Evolutionary conservation across 2,888 invertebrate genomes (phyloP).

Genomic region (Polydrusus tereticollis): DNA sequence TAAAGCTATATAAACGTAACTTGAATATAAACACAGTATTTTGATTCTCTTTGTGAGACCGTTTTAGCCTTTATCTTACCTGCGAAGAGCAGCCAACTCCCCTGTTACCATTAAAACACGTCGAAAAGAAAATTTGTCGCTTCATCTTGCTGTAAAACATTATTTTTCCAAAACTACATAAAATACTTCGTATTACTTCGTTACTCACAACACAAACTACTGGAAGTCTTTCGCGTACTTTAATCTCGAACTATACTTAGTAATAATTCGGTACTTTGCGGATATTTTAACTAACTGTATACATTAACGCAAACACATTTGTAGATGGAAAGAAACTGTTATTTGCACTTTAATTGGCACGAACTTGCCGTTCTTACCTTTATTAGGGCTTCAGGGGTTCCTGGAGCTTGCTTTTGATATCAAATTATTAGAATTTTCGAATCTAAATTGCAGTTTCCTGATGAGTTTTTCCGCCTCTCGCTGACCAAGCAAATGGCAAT

Average conservation of each 20-base stretch:
- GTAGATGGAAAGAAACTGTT: constrained; percentile 64
- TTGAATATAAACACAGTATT: constrained; percentile 9
- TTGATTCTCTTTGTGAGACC: constrained; percentile 59
- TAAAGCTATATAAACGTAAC: constrained; percentile 5
- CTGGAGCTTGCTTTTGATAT: constrained; percentile 35
- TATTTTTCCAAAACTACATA: constrained; percentile 57
- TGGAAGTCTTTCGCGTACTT: constrained; percentile 65
- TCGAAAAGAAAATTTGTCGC: constrained; percentile 62
- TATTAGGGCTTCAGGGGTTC: constrained; percentile 45
- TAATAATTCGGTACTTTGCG: constrained; percentile 57
- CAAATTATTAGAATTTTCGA: constrained; percentile 27
- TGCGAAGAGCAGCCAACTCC: constrained; percentile 64
- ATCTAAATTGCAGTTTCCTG: constrained; percentile 31
- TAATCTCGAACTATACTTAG: constrained; percentile 58
- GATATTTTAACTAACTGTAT: constrained; percentile 58
- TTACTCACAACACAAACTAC: constrained; percentile 67
- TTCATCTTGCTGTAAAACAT: constrained; percentile 61
- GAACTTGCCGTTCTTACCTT: constrained; percentile 65
- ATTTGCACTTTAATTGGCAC: constrained; percentile 62
- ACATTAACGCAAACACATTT: constrained; percentile 63
- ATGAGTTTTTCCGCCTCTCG: constrained; percentile 33
- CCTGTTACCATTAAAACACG: constrained; percentile 66
- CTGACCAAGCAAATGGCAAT: constrained; percentile 48
- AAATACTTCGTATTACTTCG: constrained; percentile 58
- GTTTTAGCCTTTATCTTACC: constrained; percentile 66